Conservation (phyloP, 1,140 invertebrate species). For the Anoplophora glabripennis region DNA sequence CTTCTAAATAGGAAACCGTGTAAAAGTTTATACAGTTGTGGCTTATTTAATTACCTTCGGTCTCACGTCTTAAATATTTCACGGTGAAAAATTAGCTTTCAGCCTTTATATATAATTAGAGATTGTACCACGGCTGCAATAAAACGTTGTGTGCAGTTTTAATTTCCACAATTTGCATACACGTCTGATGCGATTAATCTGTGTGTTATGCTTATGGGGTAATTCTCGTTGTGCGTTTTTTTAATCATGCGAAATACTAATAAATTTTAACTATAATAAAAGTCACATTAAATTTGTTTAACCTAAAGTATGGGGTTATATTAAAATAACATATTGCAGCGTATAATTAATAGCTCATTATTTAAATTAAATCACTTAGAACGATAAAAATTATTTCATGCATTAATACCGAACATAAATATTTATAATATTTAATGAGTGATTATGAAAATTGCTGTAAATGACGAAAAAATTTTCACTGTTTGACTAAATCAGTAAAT, state of each 20-base stretch:
- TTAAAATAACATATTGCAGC: conserved; percentile 18
- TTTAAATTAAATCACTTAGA: conserved; percentile 18
- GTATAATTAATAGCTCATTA: conserved; percentile 20
- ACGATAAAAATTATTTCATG: background rate
- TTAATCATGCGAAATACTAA: conserved; percentile 22
- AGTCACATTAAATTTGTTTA: conserved; percentile 24
- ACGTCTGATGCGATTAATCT: conserved; percentile 15
- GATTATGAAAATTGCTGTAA: background rate
- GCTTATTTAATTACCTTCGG: no score
- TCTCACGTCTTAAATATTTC: no score
- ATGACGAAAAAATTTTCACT: background rate
- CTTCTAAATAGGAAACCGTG: no score
- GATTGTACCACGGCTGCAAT: background rate
- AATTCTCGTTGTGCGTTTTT: conserved; percentile 7
- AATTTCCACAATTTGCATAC: conserved; percentile 9
- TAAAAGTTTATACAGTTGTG: no score
- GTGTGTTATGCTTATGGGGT: conserved; percentile 11
- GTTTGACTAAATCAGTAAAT: no score
- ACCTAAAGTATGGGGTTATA: conserved; percentile 1
- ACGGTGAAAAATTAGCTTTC: no score
- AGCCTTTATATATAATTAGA: no score
- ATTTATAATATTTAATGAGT: background rate
- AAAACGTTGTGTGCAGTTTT: conserved; percentile 6
- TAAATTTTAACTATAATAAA: conserved; percentile 24
- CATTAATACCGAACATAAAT: no score